Evolutionary conservation across 2,888 invertebrate species (phyloP).

Genomic region (Apoderus coryli): DNA sequence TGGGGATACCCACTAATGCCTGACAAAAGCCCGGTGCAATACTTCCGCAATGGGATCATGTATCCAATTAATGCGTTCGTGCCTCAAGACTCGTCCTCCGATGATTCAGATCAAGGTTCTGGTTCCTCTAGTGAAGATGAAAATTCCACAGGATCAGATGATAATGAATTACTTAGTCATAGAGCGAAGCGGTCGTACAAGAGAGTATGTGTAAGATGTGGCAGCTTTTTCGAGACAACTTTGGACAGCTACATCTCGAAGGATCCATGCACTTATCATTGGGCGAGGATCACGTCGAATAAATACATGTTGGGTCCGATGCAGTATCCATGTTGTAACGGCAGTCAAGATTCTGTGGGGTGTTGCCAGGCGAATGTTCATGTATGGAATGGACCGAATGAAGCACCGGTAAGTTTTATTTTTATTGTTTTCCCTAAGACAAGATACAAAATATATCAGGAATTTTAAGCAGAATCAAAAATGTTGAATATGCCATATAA

Average conservation of each 20-base stretch:
- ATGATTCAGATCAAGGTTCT: slow-evolving; percentile 26
- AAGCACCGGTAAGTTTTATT: no score
- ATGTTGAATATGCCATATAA: no score
- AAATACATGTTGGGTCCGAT: slow-evolving; percentile 14
- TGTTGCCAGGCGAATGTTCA: slow-evolving; percentile 51
- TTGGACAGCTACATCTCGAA: slow-evolving; percentile 46
- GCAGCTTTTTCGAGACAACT: slow-evolving; percentile 13
- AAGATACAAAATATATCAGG: no score
- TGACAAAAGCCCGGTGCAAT: background rate
- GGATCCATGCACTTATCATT: slow-evolving; percentile 75
- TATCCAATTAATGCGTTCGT: no score
- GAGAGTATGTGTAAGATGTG: slow-evolving; percentile 14
- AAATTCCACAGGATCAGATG: slow-evolving; percentile 38
- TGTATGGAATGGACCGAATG: slow-evolving; percentile 49
- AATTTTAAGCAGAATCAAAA: no score
- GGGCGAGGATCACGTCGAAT: slow-evolving; percentile 48
- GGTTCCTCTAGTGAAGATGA: slow-evolving; percentile 36
- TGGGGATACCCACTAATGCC: background rate
- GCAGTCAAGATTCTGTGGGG: slow-evolving; percentile 37
- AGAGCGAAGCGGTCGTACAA: no score
- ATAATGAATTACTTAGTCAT: no score
- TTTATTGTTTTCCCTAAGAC: no score
- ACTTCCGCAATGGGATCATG: no score
- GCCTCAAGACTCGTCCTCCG: slow-evolving; percentile 28
- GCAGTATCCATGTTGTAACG: slow-evolving; percentile 51